Base-by-base conservation (phyloP, 2,888 invertebrate genomes). In the Microdon myrmicae region DNA sequence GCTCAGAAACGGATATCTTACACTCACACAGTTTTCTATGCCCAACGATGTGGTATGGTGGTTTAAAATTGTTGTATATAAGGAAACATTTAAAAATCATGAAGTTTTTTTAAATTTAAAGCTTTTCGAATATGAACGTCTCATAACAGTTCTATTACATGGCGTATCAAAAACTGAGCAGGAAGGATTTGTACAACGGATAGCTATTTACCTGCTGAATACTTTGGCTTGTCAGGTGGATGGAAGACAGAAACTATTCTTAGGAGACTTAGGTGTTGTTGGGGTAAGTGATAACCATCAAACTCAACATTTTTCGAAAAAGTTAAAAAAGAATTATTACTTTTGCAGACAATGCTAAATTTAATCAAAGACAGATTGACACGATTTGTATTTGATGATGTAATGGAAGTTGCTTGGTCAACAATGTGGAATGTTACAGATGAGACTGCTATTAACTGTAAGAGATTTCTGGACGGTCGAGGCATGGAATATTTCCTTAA, bases 371-470 rank as follows among this genome's bases (percentile, higher is more conserved):
- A 91, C 73, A 87, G 95, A 38, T 82, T 95, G 56, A 85, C 86
- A 53, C 83, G 87, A 23, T 85, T 85, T 51, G 82, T 90, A 26
- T 96, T 94, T 75, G 97, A 98, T 78, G 97, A 98, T 78, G 94
- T 96, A 10, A 85, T 98, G 81, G 96, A 97, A 81, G 94, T 96
- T 9, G 94, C 96, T 3, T 98, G 98, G 98, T 96, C 96, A 53
- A 95, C 96, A n/a, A 92, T 98, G 91, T 98, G 97, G 97, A 98
- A 97, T 81, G 92, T 93, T 69, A 91, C 92, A 20, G 97, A 98
- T 79, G 97, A 98, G 82, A 97, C 96, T 7, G 92, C 96, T 29
- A 85, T 89, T 71, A 98, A 98, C 82, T 97, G 97, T 82, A 85
- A 88, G 77, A 84, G 91, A 72, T 98, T 98, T 82, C 83, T 98